Evolutionary conservation across 2,797 vertebrate species (phyloP).

Genomic region (Phalanger gymnotis): DNA sequence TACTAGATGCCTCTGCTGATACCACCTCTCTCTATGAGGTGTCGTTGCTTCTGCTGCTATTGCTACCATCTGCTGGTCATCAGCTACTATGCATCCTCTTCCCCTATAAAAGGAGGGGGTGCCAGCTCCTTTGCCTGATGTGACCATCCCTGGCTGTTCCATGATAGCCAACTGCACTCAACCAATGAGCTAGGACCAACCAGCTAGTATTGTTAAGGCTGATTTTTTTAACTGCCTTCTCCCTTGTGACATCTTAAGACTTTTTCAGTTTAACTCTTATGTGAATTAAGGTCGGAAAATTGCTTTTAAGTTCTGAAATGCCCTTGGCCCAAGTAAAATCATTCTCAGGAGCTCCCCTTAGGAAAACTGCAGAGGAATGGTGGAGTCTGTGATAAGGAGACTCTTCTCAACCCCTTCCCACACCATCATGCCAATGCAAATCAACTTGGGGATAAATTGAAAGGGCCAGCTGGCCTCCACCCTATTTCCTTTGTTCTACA

Average conservation of each 20-base stretch:
- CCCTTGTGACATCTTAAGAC: background rate
- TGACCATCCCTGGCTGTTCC: background rate
- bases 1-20: background rate
- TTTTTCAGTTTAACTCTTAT: background rate
- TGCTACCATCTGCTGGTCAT: slow-evolving; percentile 3
- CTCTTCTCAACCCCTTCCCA: background rate
- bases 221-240: background rate
- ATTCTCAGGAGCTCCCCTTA: background rate
- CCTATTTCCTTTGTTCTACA: background rate
- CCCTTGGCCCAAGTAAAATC: background rate
- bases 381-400: background rate
- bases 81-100: background rate
- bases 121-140: background rate
- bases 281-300: background rate
- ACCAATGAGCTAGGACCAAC: background rate
- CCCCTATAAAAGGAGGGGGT: background rate
- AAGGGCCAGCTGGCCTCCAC: background rate
- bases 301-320: background rate
- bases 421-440: background rate
- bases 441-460: background rate
- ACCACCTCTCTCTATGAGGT: background rate
- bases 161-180: background rate
- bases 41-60: background rate
- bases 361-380: background rate
- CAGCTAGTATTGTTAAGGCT: background rate